A percentile compares a stretch with the other conserved stretches of the same genome.
These are phyloP conservation scores for Philhelius pedissequus DNA, from an alignment of 2,888 invertebrate species.

Conservation along the genomic window DNA sequence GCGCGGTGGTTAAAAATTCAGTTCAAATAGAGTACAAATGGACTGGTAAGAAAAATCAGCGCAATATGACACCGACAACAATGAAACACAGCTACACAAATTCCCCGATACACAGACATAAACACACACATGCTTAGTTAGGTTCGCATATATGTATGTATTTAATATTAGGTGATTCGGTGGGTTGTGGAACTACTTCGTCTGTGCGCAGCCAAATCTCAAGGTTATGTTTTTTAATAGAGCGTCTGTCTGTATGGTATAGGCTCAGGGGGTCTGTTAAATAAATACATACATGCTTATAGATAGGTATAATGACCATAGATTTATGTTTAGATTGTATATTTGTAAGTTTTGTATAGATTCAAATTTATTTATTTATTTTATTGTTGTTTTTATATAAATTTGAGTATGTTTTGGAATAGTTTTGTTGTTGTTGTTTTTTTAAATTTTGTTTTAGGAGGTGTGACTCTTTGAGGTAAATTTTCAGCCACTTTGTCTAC, in stretches of 20 bases:
- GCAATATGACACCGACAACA: constrained; percentile 39
- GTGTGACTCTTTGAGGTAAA: constrained; percentile 23
- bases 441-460: background rate
- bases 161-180: background rate
- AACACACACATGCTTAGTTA: background rate
- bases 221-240: constrained; percentile 32
- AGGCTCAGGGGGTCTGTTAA: background rate
- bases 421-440: background rate
- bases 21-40: constrained; percentile 26
- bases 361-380: constrained; percentile 18
- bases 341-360: background rate
- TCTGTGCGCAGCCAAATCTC: constrained; percentile 27
- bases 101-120: background rate
- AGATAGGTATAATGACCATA: background rate
- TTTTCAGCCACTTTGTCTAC: constrained; percentile 1
- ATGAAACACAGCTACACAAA: background rate
- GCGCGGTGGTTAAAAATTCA: constrained; percentile 7
- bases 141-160: no score
- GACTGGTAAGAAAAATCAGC: constrained; percentile 15
- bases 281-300: background rate
- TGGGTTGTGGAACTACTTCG: constrained; percentile 20
- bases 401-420: background rate
- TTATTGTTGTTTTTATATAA: background rate
- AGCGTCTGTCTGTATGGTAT: background rate
- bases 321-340: constrained; percentile 7